phyloP scores from a whole-genome alignment of 2,113 vertebrate species.

The Dasyornis broadbenti region DNA sequence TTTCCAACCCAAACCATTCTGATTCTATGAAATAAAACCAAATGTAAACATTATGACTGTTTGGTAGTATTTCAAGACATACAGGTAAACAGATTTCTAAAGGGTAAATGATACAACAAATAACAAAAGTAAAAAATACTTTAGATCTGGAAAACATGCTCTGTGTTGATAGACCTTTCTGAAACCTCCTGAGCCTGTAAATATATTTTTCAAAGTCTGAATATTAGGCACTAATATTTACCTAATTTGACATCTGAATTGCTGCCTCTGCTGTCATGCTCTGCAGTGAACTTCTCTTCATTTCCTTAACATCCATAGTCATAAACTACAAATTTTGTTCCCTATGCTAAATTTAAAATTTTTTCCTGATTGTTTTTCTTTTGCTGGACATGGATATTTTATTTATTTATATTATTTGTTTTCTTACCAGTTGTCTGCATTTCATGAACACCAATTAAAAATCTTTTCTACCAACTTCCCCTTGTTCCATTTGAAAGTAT shows the following conservation, averaged over 20 bases:
- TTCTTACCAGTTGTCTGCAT: constrained; percentile 62
- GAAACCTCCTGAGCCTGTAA: not conserved
- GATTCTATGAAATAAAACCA: not conserved
- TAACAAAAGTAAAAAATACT: not conserved
- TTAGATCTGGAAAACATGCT: not conserved
- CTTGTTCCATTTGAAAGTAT: constrained; percentile 60
- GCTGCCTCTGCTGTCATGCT: not conserved
- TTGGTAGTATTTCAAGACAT: not conserved
- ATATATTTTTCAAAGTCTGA: not conserved
- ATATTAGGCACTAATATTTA: not conserved
- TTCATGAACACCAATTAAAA: constrained; percentile 60
- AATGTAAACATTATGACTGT: not conserved
- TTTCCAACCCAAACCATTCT: not conserved
- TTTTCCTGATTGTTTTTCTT: constrained; percentile 54
- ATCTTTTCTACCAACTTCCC: constrained; percentile 56
- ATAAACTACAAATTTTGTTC: constrained; percentile 10
- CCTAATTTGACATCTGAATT: not conserved
- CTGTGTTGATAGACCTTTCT: not conserved
- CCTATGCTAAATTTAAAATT: constrained; percentile 2
- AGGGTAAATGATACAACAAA: not conserved
- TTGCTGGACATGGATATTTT: constrained; percentile 52
- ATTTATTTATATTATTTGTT: constrained; percentile 59
- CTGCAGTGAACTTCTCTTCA: not conserved
- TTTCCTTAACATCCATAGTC: constrained; percentile 22
- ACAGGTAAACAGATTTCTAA: not conserved